Evolutionary conservation across 1,140 invertebrate genomes (phyloP).

Genomic region (Stenopsyche tienmushanensis): DNA sequence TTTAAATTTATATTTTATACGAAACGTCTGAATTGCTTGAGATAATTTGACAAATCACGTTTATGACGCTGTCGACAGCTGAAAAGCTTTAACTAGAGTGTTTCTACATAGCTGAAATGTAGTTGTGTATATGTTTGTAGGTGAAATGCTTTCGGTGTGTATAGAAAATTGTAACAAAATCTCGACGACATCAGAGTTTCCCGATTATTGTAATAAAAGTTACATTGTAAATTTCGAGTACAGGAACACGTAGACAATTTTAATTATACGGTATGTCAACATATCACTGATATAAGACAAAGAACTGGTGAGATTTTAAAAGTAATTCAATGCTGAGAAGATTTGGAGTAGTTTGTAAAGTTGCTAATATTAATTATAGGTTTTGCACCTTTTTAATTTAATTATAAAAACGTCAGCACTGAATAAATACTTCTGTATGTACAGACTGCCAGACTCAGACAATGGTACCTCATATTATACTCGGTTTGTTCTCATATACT

Average conservation of each 20-base stretch:
- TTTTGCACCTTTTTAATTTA: constrained; percentile 41
- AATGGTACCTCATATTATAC: constrained; percentile 23
- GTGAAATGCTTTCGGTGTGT: constrained; percentile 41
- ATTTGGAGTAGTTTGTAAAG: constrained; percentile 23
- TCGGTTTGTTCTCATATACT: constrained; percentile 4
- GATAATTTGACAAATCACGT: too few species aligned
- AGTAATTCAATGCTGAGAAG: constrained; percentile 19
- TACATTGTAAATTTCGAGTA: constrained; percentile 37
- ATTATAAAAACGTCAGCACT: constrained; percentile 36
- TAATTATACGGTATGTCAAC: constrained; percentile 34
- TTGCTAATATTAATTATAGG: constrained; percentile 39
- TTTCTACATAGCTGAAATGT: constrained; percentile 37
- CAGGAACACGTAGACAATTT: constrained; percentile 31
- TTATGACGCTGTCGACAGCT: constrained; percentile 31
- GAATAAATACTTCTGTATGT: constrained; percentile 28
- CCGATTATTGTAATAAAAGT: too few species aligned
- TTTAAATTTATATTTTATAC: too few species aligned
- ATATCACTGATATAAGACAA: constrained; percentile 35
- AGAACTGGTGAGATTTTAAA: constrained; percentile 28
- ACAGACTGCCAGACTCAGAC: constrained; percentile 28
- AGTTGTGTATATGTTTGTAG: constrained; percentile 40
- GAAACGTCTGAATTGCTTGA: too few species aligned
- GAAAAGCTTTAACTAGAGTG: constrained; percentile 41
- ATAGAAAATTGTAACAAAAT: constrained; percentile 35
- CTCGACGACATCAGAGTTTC: constrained; percentile 28